These are phyloP conservation scores for Tinamus major DNA, from an alignment of 2,797 vertebrate genomes.

Conservation along the genomic window DNA sequence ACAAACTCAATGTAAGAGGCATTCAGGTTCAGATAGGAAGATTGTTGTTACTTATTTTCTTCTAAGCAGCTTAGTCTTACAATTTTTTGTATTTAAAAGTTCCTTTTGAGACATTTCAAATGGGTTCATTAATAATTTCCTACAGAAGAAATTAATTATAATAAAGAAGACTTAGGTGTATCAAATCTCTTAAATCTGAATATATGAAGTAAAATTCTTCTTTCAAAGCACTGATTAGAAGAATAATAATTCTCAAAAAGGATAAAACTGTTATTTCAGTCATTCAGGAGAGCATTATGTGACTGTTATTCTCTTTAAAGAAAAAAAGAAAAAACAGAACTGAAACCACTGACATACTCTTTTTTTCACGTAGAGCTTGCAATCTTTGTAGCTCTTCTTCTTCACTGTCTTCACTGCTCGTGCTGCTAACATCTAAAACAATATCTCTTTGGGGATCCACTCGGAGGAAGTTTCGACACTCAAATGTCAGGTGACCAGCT, in stretches of 20 bases:
- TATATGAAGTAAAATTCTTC: neutral
- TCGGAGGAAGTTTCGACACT: slow-evolving; percentile 96
- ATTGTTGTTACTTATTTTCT: neutral
- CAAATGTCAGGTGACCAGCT: slow-evolving; percentile 98
- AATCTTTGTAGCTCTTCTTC: slow-evolving; percentile 83
- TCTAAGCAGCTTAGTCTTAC: neutral
- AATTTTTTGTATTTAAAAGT: neutral
- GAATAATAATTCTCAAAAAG: neutral
- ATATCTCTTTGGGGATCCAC: slow-evolving; percentile 98
- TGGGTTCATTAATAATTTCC: neutral
- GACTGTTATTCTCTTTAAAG: neutral
- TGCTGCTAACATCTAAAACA: slow-evolving; percentile 97
- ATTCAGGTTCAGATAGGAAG: too few relatives aligned
- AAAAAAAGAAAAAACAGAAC: too few relatives aligned
- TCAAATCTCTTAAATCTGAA: neutral
- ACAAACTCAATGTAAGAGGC: too few relatives aligned
- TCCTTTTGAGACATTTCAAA: neutral
- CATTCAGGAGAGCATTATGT: neutral
- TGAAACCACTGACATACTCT: slow-evolving; percentile 69
- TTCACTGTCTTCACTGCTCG: slow-evolving; percentile 95
- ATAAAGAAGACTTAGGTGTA: neutral
- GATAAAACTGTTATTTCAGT: neutral
- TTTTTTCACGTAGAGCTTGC: slow-evolving; percentile 79
- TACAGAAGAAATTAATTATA: neutral
- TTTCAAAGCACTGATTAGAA: neutral